phyloP scores from a whole-genome alignment of 1,140 invertebrate species.

The Scaptodrosophila lebanonensis region DNA sequence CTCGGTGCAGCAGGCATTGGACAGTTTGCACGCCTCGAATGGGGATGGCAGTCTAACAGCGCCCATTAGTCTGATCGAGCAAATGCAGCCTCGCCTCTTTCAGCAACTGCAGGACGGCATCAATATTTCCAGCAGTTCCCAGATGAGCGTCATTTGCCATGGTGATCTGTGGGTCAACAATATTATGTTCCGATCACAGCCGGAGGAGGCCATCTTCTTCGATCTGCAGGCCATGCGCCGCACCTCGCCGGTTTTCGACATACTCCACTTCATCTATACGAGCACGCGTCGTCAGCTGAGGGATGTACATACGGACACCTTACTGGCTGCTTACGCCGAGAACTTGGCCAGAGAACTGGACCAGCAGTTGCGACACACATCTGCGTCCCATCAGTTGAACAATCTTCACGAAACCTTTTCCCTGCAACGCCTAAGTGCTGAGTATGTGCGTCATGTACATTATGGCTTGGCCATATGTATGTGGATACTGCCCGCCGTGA shows the following conservation, averaged over 20 bases:
- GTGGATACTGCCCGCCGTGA: constrained; percentile 74
- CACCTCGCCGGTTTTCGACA: constrained; percentile 78
- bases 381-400: constrained; percentile 30
- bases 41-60: constrained; percentile 50
- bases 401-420: constrained; percentile 49
- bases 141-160: constrained; percentile 73
- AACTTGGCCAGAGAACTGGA: constrained; percentile 42
- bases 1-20: constrained; percentile 64
- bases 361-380: constrained; percentile 42
- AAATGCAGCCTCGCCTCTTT: constrained; percentile 49
- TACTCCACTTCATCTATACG: constrained; percentile 73
- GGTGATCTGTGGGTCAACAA: constrained; percentile 78
- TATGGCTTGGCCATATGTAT: constrained; percentile 71
- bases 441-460: constrained; percentile 62
- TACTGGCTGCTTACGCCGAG: constrained; percentile 55
- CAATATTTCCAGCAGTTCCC: constrained; percentile 30
- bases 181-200: constrained; percentile 70
- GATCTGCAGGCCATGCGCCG: constrained; percentile 80
- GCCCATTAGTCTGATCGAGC: constrained; percentile 55
- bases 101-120: constrained; percentile 50
- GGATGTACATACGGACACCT: constrained; percentile 55
- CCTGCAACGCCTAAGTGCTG: constrained; percentile 53
- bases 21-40: constrained; percentile 60
- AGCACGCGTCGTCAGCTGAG: constrained; percentile 64
- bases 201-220: constrained; percentile 77